Evolutionary conservation across 2,797 vertebrate species (phyloP).

Genomic region (Notoglanidium macrostoma): DNA sequence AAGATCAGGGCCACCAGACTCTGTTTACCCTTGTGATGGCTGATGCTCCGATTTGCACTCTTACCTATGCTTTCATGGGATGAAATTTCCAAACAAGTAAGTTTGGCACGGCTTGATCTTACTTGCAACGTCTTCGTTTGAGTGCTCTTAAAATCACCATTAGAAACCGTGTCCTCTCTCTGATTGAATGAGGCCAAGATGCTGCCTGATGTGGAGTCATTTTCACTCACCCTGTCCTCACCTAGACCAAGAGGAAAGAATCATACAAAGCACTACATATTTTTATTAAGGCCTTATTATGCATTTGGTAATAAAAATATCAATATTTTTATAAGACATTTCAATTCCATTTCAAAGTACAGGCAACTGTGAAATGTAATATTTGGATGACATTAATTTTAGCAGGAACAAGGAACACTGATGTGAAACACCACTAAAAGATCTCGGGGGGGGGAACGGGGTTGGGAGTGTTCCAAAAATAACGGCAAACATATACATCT

Average conservation of each 20-base stretch:
- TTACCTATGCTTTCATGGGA: constrained; percentile 77
- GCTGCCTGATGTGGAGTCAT: constrained; percentile 81
- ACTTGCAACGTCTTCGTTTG: constrained; percentile 21
- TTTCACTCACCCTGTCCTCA: constrained; percentile 78
- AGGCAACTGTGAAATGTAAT: neutral
- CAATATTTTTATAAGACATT: neutral
- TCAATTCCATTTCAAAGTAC: neutral
- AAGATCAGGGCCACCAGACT: constrained; percentile 67
- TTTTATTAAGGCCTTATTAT: neutral
- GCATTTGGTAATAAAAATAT: neutral
- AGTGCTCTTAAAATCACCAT: constrained; percentile 28
- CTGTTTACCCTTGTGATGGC: constrained; percentile 81
- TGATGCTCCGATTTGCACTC: constrained; percentile 63
- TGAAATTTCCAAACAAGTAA: constrained; percentile 63
- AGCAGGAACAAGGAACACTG: neutral
- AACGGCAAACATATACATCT: neutral
- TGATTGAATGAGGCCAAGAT: constrained; percentile 70
- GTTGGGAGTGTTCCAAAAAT: neutral
- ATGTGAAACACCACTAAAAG: neutral
- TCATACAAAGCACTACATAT: neutral
- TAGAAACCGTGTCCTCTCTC: constrained; percentile 56
- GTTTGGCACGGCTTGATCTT: constrained; percentile 53
- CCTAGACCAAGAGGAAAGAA: constrained; percentile 55
- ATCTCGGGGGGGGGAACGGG: neutral
- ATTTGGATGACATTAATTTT: neutral